These are phyloP conservation scores for Eulemur coronatus DNA, from an alignment of 2,797 vertebrate genomes.

Conservation along the genomic window DNA sequence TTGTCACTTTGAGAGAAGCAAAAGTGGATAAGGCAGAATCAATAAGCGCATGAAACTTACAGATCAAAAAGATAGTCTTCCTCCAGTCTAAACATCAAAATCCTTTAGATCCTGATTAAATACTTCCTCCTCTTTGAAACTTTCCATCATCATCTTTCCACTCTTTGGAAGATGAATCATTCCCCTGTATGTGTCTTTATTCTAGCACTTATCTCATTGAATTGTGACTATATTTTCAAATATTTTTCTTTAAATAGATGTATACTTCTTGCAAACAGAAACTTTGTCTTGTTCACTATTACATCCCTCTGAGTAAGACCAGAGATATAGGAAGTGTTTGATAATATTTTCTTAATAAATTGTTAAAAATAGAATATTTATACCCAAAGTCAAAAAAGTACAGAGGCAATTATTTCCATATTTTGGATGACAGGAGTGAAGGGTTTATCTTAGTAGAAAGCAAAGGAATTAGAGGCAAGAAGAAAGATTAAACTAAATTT, in stretches of 20 bases:
- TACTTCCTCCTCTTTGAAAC: background rate
- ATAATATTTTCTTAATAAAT: background rate
- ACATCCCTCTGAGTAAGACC: background rate
- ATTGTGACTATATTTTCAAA: background rate
- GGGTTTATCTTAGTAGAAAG: background rate
- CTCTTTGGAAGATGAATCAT: background rate
- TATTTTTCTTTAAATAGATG: background rate
- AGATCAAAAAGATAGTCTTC: background rate
- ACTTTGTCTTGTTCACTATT: background rate
- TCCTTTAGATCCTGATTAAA: background rate
- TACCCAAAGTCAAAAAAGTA: background rate
- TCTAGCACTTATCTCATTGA: background rate
- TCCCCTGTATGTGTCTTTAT: background rate
- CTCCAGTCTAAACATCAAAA: conserved; percentile 15
- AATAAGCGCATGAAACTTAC: background rate
- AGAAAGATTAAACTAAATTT: background rate
- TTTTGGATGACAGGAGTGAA: background rate
- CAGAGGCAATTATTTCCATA: background rate
- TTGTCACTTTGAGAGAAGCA: background rate
- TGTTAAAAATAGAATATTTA: background rate
- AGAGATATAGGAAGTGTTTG: background rate
- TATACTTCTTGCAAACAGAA: background rate
- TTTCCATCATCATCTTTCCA: background rate
- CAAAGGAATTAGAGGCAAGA: background rate
- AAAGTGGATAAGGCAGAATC: background rate